Evolutionary conservation across 2,797 vertebrate species (phyloP), one percentile per base, ranked within the genome.

Genomic region (Rhinophrynus dorsalis): DNA sequence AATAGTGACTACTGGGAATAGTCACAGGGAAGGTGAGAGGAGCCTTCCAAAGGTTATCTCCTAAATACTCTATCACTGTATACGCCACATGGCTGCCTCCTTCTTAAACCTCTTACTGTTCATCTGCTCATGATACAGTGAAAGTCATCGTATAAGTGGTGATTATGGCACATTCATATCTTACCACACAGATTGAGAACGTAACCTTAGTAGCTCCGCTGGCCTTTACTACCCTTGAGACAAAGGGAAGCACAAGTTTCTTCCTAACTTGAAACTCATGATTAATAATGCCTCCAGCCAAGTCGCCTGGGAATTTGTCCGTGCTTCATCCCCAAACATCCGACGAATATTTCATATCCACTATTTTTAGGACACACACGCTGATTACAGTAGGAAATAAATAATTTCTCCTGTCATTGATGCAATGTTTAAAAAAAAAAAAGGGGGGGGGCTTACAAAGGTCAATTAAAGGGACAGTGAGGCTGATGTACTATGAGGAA

Each of bases 161-260:
- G 69, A 73, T 73, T 73, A 73, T 73, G 69, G 69, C 69, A 59
- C 69, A 52, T 73, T 73, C 69, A 73, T 73, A 73, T 73, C 69
- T 66, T 73, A 73, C 69, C 69, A 65, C 69, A 73, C 69, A 73
- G 61, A 73, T 73, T 65, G 69, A 61, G 69, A 73, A 73, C 61
- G 35, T 73, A 61, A 73, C 69, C 69, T 52, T 54, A 45, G 69
- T 42, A 18, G 44, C 54, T 51, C 33, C 35, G 44, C 54, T 59
- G 61, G 61, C 69, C 69, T 59, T 35, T 66, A n/a, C 61, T 42
- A 59, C 69, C 69, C 69, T 56, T 24, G 69, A 73, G 69, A 73
- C 30, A 65, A 58, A 56, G 45, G 57, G 54, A 65, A 73, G 58
- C 69, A 73, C 69, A 73, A 73, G 69, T 73, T 73, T 73, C 30